These are phyloP conservation scores for Protosalanx chinensis DNA, from an alignment of 2,797 vertebrate species.

Conservation along the genomic window DNA sequence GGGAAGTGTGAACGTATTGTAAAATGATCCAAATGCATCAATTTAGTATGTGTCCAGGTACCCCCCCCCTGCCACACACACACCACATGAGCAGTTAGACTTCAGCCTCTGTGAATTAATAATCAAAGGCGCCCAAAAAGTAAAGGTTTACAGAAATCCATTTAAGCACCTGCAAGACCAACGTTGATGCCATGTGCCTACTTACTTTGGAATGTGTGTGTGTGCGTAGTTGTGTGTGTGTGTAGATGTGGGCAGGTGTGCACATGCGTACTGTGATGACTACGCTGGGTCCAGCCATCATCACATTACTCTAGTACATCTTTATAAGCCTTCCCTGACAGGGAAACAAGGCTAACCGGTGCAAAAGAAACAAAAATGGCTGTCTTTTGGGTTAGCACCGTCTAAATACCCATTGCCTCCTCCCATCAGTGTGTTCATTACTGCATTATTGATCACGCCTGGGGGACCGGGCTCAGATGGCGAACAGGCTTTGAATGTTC, in stretches of 20 bases:
- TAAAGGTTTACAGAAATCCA: slow-evolving; percentile 63
- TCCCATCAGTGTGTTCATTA: slow-evolving; percentile 81
- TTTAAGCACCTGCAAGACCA: slow-evolving; percentile 53
- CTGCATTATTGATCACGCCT: slow-evolving; percentile 87
- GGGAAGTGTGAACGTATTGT: too few species aligned
- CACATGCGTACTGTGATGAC: neutral
- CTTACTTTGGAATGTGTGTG: slow-evolving; percentile 45
- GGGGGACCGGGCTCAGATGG: slow-evolving; percentile 71
- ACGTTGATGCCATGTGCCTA: slow-evolving; percentile 46
- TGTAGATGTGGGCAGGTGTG: neutral
- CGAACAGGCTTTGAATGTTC: slow-evolving; percentile 53
- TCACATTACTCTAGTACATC: slow-evolving; percentile 71
- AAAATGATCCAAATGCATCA: too few species aligned
- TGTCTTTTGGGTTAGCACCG: slow-evolving; percentile 73
- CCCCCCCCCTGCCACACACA: neutral
- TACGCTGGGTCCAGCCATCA: slow-evolving; percentile 52
- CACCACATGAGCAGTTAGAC: slow-evolving; percentile 34
- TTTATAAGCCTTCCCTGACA: slow-evolving; percentile 77
- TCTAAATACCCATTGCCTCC: slow-evolving; percentile 86
- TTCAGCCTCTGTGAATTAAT: slow-evolving; percentile 71
- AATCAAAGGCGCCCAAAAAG: slow-evolving; percentile 62
- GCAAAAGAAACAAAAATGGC: slow-evolving; percentile 54
- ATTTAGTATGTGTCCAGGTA: too few species aligned
- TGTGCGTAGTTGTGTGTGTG: slow-evolving; percentile 20
- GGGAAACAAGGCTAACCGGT: slow-evolving; percentile 73